phyloP scores from a whole-genome alignment of 2,113 vertebrate genomes.

The Neotoma lepida region DNA sequence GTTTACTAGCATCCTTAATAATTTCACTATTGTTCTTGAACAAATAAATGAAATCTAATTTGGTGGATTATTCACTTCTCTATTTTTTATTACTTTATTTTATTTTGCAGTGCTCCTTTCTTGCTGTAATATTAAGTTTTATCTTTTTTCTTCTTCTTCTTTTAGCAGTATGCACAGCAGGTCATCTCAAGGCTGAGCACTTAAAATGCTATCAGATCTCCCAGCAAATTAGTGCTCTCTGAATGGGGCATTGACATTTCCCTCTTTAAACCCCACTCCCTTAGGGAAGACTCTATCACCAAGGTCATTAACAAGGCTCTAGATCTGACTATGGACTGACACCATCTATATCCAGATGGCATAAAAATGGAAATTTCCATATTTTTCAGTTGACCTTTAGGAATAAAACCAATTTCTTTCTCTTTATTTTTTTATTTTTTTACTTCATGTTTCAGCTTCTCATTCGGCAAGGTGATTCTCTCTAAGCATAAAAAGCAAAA shows the following conservation, averaged over 20 bases:
- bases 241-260: conserved; percentile 80
- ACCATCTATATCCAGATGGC: conserved; percentile 64
- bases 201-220: conserved; percentile 74
- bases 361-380: conserved; percentile 82
- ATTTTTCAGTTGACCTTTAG: conserved; percentile 82
- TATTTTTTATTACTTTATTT: conserved; percentile 31
- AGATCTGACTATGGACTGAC: conserved; percentile 70
- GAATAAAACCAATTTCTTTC: conserved; percentile 67
- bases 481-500: conserved; percentile 72
- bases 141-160: background rate
- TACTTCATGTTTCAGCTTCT: conserved; percentile 45
- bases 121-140: conserved; percentile 12
- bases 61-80: no score
- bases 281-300: conserved; percentile 73
- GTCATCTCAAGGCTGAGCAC: background rate
- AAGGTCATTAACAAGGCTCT: conserved; percentile 79
- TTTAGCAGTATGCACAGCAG: conserved; percentile 29
- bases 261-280: conserved; percentile 78
- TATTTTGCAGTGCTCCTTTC: conserved; percentile 20
- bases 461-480: conserved; percentile 62
- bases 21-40: background rate
- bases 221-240: conserved; percentile 73
- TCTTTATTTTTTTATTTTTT: conserved; percentile 19
- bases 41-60: no score
- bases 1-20: conserved; percentile 2